These are phyloP conservation scores for Natator depressus DNA, from an alignment of 2,113 vertebrate species.

Conservation along the genomic window DNA sequence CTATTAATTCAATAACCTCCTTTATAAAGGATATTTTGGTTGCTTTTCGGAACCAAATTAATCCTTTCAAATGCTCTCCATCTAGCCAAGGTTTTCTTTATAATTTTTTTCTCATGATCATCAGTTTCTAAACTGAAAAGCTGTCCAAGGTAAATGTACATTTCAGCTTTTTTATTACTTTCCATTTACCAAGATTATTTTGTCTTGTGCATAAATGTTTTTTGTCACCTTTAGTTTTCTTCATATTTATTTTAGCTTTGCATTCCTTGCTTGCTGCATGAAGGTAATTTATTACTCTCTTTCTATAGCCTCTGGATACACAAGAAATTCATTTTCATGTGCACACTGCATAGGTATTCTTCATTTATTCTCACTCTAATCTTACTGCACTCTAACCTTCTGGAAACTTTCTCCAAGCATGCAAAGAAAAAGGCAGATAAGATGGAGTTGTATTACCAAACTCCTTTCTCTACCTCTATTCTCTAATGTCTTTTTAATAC, in stretches of 20 bases:
- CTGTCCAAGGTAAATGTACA: not conserved
- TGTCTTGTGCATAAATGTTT: slow-evolving; percentile 22
- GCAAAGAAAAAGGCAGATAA: not conserved
- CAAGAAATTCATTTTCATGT: slow-evolving; percentile 40
- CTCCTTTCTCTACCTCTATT: not conserved
- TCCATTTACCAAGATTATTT: slow-evolving; percentile 33
- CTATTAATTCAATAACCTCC: not conserved
- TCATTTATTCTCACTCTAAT: slow-evolving; percentile 31
- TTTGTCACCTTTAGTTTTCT: slow-evolving; percentile 44
- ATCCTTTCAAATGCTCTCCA: not conserved
- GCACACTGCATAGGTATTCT: slow-evolving; percentile 4
- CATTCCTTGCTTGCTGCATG: not conserved
- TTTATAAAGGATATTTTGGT: not conserved
- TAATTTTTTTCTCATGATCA: slow-evolving; percentile 25
- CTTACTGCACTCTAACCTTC: not conserved
- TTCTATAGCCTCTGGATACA: slow-evolving; percentile 13
- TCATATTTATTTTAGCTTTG: slow-evolving; percentile 24
- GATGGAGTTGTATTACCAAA: not conserved
- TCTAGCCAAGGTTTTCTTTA: not conserved
- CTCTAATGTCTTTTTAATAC: not conserved
- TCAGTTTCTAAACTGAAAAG: slow-evolving; percentile 32
- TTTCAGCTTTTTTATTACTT: slow-evolving; percentile 50
- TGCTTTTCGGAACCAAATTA: not conserved
- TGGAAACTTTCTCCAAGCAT: not conserved
- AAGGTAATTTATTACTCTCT: slow-evolving; percentile 51